These are phyloP conservation scores for Aphelenchoides avenae DNA, from an alignment of 1,140 invertebrate species.

Conservation along the genomic window DNA sequence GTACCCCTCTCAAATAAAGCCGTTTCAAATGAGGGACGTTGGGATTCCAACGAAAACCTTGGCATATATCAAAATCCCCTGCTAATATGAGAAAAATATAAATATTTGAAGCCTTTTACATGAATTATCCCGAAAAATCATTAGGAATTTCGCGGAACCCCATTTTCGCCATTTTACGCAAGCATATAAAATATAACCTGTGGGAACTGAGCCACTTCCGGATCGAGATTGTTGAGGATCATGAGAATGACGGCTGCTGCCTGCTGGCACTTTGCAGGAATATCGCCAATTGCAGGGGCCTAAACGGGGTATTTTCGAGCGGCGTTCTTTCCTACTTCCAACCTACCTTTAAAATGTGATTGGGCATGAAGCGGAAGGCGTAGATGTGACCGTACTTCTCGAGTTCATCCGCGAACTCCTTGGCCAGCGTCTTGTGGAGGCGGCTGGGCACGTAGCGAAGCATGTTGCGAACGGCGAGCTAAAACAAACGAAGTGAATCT, in stretches of 20 bases:
- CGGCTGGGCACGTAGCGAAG: constrained; percentile 67
- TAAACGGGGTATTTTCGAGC: constrained; percentile 53
- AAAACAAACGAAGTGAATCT: constrained; percentile 6
- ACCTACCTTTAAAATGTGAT: constrained; percentile 63
- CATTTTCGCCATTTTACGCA: constrained; percentile 70
- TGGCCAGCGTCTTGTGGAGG: constrained; percentile 63
- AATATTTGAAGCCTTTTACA: constrained; percentile 13
- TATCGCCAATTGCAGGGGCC: constrained; percentile 67
- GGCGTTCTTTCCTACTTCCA: background rate
- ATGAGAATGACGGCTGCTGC: constrained; percentile 64
- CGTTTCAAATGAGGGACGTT: too few species aligned
- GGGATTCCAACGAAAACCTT: too few species aligned
- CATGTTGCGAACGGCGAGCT: constrained; percentile 67
- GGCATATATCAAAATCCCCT: too few species aligned
- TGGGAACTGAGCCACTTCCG: constrained; percentile 65
- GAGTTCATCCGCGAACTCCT: constrained; percentile 67
- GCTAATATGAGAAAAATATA: too few species aligned
- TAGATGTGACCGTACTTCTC: constrained; percentile 69
- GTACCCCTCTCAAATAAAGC: too few species aligned
- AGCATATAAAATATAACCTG: constrained; percentile 66
- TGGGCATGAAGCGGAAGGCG: constrained; percentile 68
- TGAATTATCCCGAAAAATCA: background rate
- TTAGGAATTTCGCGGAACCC: too few species aligned
- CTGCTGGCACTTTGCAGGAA: constrained; percentile 63
- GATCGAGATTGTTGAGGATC: constrained; percentile 51